These are phyloP conservation scores for Drosophila paucipuncta DNA, from an alignment of 2,888 invertebrate species.

Conservation along the genomic window DNA sequence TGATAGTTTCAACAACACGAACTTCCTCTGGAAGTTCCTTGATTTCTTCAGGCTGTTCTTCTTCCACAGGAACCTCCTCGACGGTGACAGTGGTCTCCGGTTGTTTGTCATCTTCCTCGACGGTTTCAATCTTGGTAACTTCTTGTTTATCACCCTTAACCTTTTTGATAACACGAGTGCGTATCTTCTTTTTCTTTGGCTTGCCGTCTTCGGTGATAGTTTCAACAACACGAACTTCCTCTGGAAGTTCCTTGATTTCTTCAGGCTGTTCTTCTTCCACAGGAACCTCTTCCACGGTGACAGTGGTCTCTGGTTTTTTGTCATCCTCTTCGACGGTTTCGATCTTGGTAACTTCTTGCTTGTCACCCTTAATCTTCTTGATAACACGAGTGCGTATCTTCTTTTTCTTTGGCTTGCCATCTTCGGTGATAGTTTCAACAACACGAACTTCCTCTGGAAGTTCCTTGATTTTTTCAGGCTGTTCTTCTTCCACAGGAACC, in stretches of 20 bases:
- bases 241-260: conserved; percentile 21
- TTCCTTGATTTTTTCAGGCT: conserved; percentile 52
- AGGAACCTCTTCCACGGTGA: conserved; percentile 25
- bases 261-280: conserved; percentile 18
- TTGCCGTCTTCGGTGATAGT: conserved; percentile 23
- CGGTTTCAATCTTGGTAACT: conserved; percentile 35
- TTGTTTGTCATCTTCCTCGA: conserved; percentile 32
- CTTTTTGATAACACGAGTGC: conserved; percentile 35
- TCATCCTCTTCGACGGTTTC: conserved; percentile 37
- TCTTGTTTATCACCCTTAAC: conserved; percentile 36
- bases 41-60: conserved; percentile 18
- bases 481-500: conserved; percentile 29
- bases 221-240: conserved; percentile 23
- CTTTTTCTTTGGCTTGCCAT: conserved; percentile 26
- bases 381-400: conserved; percentile 35
- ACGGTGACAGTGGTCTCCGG: conserved; percentile 31
- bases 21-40: conserved; percentile 32
- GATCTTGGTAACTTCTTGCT: conserved; percentile 37
- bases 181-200: conserved; percentile 34
- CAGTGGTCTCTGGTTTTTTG: conserved; percentile 30
- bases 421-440: conserved; percentile 24
- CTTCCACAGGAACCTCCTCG: conserved; percentile 14
- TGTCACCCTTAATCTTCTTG: conserved; percentile 32
- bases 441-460: conserved; percentile 72
- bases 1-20: conserved; percentile 26